phyloP scores from a whole-genome alignment of 2,797 vertebrate species.

The Scleropages formosus region DNA sequence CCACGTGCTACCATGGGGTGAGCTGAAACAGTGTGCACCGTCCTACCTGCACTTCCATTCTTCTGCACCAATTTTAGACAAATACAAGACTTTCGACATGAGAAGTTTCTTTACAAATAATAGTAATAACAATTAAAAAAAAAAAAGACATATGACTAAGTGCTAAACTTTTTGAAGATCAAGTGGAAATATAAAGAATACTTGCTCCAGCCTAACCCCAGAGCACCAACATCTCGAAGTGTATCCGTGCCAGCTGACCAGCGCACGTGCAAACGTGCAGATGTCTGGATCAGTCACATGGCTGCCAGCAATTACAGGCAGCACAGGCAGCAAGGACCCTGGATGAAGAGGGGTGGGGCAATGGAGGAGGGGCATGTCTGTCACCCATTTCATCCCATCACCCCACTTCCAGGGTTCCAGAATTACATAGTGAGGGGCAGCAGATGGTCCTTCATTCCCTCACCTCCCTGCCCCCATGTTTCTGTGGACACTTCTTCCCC shows the following conservation, averaged over 20 bases:
- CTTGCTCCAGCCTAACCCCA: not conserved
- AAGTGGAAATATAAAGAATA: too few species aligned
- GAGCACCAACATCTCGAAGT: not conserved
- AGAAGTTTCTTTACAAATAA: too few species aligned
- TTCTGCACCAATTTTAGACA: too few species aligned
- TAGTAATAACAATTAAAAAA: too few species aligned
- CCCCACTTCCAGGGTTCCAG: not conserved
- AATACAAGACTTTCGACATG: too few species aligned
- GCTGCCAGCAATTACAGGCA: conserved; percentile 53
- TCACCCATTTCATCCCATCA: conserved; percentile 12
- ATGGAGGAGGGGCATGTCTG: not conserved
- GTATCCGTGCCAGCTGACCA: not conserved
- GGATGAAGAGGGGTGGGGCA: conserved; percentile 37
- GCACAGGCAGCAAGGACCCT: conserved; percentile 67
- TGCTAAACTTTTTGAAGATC: too few species aligned
- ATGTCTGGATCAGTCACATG: conserved; percentile 13
- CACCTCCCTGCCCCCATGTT: not conserved
- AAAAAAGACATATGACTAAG: too few species aligned
- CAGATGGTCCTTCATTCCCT: conserved; percentile 18
- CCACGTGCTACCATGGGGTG: not conserved
- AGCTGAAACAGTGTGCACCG: too few species aligned
- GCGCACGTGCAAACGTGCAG: too few species aligned
- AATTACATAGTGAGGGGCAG: conserved; percentile 19
- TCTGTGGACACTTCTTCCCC: conserved; percentile 1
- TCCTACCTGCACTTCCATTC: too few species aligned